Evolutionary conservation across 2,888 invertebrate species (phyloP).

Genomic region (Lochmaea crataegi): DNA sequence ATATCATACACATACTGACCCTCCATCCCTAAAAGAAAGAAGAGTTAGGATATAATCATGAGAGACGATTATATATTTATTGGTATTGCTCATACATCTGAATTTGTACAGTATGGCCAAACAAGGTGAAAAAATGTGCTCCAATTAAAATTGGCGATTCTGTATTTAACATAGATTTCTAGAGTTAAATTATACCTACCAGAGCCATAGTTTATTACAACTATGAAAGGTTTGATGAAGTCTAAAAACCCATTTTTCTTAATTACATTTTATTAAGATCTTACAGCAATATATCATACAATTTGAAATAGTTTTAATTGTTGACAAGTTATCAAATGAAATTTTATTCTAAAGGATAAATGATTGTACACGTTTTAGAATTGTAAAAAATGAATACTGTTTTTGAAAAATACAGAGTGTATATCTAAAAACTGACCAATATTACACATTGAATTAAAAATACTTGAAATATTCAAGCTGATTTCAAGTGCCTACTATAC

Average conservation of each 20-base stretch:
- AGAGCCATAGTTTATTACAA: too few species aligned
- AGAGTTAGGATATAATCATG: too few species aligned
- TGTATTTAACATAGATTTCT: too few species aligned
- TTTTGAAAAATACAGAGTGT: neutral
- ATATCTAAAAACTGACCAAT: neutral
- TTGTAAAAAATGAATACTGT: neutral
- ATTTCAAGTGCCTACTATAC: neutral
- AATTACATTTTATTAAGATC: neutral
- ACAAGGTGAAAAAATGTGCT: too few species aligned
- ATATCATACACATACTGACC: too few species aligned
- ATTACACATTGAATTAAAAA: neutral
- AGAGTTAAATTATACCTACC: too few species aligned
- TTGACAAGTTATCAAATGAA: neutral
- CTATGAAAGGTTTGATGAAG: neutral
- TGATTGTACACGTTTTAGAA: neutral
- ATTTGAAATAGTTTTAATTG: slow-evolving; percentile 1
- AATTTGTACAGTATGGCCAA: too few species aligned
- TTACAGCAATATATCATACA: neutral
- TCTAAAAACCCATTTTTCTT: neutral
- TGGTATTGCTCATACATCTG: too few species aligned
- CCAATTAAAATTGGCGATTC: too few species aligned
- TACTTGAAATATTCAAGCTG: neutral
- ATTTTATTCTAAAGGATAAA: neutral
- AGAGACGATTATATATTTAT: too few species aligned
- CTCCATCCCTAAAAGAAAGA: too few species aligned